A percentile compares a stretch with the other conserved stretches of the same genome.
These are phyloP conservation scores for Hylaea fasciaria DNA, from an alignment of 2,888 invertebrate species.

Conservation along the genomic window DNA sequence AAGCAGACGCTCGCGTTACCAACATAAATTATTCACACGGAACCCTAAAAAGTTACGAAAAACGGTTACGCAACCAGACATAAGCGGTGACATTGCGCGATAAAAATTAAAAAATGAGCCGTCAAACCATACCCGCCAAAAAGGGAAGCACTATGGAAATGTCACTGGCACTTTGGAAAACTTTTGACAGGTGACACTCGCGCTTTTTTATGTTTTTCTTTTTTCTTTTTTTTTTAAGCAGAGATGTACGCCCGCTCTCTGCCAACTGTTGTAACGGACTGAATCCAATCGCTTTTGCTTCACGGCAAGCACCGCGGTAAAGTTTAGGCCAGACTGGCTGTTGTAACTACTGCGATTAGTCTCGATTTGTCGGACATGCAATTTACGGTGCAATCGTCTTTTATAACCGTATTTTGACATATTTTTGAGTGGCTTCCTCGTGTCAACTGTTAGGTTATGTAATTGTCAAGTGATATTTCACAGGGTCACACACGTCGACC, in stretches of 20 bases:
- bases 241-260: conserved; percentile 15
- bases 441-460: conserved; percentile 10
- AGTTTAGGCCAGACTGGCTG: conserved; percentile 28
- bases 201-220: conserved; percentile 30
- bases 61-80: conserved; percentile 35
- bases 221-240: conserved; percentile 4
- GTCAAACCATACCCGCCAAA: conserved; percentile 35
- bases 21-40: conserved; percentile 26
- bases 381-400: conserved; percentile 16
- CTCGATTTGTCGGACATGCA: conserved; percentile 18
- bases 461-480: conserved; percentile 21
- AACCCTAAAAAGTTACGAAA: conserved; percentile 42
- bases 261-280: conserved; percentile 29
- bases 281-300: conserved; percentile 25
- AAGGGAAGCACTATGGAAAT: conserved; percentile 32
- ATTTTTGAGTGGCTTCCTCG: conserved; percentile 22
- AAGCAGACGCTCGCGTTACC: conserved; percentile 7
- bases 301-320: conserved; percentile 16
- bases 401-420: conserved; percentile 26
- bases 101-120: conserved; percentile 22
- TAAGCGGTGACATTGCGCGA: conserved; percentile 17
- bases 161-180: conserved; percentile 37
- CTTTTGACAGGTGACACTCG: conserved; percentile 41
- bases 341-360: conserved; percentile 13
- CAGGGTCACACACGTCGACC: not conserved